Percentiles rank a stretch among this genome's conserved stretches.
Evolutionary conservation across 2,797 vertebrate genomes (phyloP).

Genomic region (Scleropages formosus): DNA sequence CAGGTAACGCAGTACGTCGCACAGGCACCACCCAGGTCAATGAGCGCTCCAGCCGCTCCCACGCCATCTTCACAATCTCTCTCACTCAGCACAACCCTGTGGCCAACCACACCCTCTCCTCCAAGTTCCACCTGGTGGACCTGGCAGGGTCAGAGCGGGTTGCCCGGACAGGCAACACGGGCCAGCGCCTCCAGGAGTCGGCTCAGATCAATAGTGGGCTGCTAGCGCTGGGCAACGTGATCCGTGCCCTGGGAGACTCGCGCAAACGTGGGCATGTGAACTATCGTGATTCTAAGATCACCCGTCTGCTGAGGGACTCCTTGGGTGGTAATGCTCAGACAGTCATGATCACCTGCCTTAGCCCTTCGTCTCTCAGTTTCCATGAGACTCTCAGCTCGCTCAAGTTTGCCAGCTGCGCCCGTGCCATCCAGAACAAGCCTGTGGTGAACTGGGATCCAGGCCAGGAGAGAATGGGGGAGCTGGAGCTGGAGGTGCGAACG

Average conservation of each 20-base stretch:
- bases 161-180: slow-evolving; percentile 81
- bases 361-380: slow-evolving; percentile 78
- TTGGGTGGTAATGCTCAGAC: slow-evolving; percentile 86
- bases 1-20: slow-evolving; percentile 77
- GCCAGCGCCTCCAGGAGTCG: slow-evolving; percentile 82
- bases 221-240: slow-evolving; percentile 84
- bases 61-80: slow-evolving; percentile 81
- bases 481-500: slow-evolving; percentile 77
- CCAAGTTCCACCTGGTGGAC: slow-evolving; percentile 88
- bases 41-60: slow-evolving; percentile 84
- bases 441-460: slow-evolving; percentile 69
- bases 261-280: slow-evolving; percentile 77
- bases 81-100: slow-evolving; percentile 62
- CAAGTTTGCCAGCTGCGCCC: slow-evolving; percentile 82
- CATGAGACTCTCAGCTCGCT: slow-evolving; percentile 84
- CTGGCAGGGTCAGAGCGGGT: slow-evolving; percentile 85
- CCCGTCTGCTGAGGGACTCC: slow-evolving; percentile 85
- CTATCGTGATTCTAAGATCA: slow-evolving; percentile 86
- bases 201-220: slow-evolving; percentile 83
- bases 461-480: slow-evolving; percentile 72
- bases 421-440: slow-evolving; percentile 78
- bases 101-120: slow-evolving; percentile 49
- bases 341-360: slow-evolving; percentile 86
- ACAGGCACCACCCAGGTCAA: slow-evolving; percentile 80
- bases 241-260: slow-evolving; percentile 80